phyloP scores from a whole-genome alignment of 2,113 vertebrate species.

The Sylvilagus bachmani region DNA sequence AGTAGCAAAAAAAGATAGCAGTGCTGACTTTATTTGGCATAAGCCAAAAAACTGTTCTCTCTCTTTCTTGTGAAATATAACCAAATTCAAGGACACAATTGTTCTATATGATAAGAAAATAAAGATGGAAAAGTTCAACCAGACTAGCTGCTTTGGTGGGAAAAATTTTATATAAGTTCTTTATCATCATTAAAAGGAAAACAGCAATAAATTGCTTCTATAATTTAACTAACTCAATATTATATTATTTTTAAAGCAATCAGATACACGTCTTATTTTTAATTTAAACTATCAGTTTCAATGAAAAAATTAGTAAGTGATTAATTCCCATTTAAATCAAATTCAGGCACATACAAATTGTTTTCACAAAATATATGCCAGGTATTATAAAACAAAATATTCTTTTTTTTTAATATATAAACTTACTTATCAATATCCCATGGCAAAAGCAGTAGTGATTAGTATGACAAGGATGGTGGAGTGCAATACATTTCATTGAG shows the following conservation, averaged over 20 bases:
- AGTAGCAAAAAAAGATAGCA: not conserved
- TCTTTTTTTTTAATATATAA: not conserved
- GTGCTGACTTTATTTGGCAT: not conserved
- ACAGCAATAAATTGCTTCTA: not conserved
- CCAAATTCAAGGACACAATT: not conserved
- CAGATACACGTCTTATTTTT: not conserved
- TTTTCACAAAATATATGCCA: not conserved
- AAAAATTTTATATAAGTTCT: not conserved
- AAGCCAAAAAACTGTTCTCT: not conserved
- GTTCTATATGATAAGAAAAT: not conserved
- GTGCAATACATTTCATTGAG: slow-evolving; percentile 15
- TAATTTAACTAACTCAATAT: not conserved
- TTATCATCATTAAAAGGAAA: not conserved
- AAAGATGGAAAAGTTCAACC: not conserved
- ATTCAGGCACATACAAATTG: not conserved
- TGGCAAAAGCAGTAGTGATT: not conserved
- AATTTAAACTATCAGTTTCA: slow-evolving; percentile 3
- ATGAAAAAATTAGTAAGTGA: not conserved
- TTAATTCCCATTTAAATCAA: not conserved
- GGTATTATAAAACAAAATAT: not conserved
- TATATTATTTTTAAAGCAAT: not conserved
- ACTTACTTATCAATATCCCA: slow-evolving; percentile 33
- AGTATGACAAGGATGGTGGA: not conserved
- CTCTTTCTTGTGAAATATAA: not conserved
- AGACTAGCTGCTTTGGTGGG: not conserved